phyloP scores from a whole-genome alignment of 2,888 invertebrate genomes.

The Heterodera filipjevi region DNA sequence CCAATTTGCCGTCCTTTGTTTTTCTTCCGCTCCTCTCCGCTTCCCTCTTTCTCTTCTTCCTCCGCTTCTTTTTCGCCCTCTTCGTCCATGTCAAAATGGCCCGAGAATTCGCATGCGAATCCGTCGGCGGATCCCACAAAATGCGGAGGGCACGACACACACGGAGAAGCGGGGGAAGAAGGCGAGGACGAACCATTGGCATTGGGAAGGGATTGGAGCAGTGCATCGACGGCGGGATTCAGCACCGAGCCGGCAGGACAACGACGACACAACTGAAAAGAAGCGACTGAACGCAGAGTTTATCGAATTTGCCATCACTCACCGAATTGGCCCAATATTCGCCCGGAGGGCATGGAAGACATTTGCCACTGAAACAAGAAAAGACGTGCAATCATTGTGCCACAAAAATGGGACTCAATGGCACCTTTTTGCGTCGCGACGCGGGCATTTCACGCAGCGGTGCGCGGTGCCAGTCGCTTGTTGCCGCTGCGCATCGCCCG shows the following conservation, averaged over 20 bases:
- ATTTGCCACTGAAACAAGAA: slow-evolving; percentile 62
- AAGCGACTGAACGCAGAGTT: background rate
- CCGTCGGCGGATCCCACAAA: slow-evolving; percentile 51
- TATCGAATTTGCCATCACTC: background rate
- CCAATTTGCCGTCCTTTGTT: background rate
- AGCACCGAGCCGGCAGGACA: slow-evolving; percentile 67
- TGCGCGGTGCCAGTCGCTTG: slow-evolving; percentile 69
- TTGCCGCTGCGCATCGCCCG: slow-evolving; percentile 50
- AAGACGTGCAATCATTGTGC: too few relatives aligned
- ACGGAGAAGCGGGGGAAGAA: slow-evolving; percentile 27
- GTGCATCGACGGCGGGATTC: slow-evolving; percentile 48
- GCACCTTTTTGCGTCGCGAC: slow-evolving; percentile 48
- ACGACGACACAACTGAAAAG: slow-evolving; percentile 16
- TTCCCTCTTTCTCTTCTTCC: background rate
- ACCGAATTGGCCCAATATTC: slow-evolving; percentile 67
- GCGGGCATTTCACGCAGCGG: slow-evolving; percentile 67
- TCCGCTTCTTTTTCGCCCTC: background rate
- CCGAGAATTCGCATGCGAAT: slow-evolving; percentile 65
- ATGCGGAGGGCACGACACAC: slow-evolving; percentile 54
- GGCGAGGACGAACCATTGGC: background rate
- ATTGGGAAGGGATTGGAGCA: slow-evolving; percentile 37
- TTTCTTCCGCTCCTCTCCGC: too few relatives aligned
- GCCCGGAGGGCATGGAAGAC: slow-evolving; percentile 70
- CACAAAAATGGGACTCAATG: background rate
- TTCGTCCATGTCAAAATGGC: slow-evolving; percentile 49